phyloP scores from a whole-genome alignment of 2,113 vertebrate genomes.

The Toxotes jaculatrix region DNA sequence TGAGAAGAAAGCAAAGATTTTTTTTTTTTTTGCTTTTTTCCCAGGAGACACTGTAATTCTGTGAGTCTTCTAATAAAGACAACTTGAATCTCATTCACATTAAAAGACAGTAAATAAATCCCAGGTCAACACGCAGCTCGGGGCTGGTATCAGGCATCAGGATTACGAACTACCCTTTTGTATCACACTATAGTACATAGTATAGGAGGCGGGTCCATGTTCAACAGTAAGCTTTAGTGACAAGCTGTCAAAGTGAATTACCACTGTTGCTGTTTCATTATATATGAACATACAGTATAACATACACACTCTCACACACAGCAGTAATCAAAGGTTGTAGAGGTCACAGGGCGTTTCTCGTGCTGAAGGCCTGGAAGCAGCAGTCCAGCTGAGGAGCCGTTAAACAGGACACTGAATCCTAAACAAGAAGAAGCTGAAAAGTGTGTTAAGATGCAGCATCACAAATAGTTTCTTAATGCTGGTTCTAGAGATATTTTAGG shows the following conservation, averaged over 20 bases:
- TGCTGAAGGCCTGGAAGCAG: background rate
- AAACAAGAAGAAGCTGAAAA: background rate
- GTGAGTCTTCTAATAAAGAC: background rate
- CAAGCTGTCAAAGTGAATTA: conserved; percentile 67
- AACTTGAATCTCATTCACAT: background rate
- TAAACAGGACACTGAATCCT: background rate
- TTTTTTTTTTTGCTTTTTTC: too few species aligned
- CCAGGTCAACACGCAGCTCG: background rate
- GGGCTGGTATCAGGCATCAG: background rate
- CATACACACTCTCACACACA: background rate
- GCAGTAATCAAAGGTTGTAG: background rate
- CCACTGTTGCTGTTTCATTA: conserved; percentile 37
- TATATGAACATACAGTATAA: conserved; percentile 43
- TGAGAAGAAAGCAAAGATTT: too few species aligned
- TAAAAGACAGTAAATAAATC: background rate
- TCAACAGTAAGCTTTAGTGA: conserved; percentile 52
- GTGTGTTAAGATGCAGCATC: too few species aligned
- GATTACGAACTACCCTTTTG: conserved; percentile 3
- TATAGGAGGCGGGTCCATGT: background rate
- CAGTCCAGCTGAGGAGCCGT: background rate
- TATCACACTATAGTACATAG: background rate
- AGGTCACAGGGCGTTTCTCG: background rate
- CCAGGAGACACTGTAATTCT: too few species aligned
- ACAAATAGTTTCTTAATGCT: too few species aligned
- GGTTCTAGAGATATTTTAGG: background rate